Conservation (phyloP, 37 sponge, comb jelly and placozoan genomes). For the Cliona cf. orientalis region DNA sequence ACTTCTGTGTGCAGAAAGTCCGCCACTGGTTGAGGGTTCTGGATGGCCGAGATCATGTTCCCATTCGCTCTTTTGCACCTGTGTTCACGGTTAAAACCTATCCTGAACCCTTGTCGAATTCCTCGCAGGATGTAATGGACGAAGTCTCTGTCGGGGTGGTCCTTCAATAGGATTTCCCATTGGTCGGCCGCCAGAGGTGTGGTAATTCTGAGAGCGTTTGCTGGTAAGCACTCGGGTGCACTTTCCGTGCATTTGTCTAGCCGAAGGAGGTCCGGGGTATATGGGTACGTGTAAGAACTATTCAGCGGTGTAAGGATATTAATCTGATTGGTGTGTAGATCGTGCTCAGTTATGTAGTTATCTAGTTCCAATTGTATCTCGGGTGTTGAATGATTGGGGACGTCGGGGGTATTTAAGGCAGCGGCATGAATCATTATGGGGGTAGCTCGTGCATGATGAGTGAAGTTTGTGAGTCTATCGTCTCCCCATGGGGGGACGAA, state of each 20-base stretch:
- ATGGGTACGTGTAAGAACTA: background rate
- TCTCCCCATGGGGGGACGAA: no score
- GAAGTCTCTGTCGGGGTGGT: slow-evolving; percentile 7
- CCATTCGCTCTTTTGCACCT: no score
- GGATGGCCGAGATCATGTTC: slow-evolving; percentile 3
- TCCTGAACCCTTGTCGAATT: no score
- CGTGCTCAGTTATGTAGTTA: background rate
- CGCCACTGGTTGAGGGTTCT: background rate
- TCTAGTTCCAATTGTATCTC: no score
- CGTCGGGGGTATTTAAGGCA: no score
- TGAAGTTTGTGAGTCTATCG: no score
- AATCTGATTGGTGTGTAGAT: background rate
- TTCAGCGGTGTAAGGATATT: background rate
- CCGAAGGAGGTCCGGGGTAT: background rate
- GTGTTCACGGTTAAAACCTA: no score
- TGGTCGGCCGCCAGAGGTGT: background rate
- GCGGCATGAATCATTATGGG: no score
- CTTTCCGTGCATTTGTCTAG: background rate
- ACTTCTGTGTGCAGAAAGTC: background rate
- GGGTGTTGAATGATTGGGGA: no score
- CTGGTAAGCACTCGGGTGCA: background rate
- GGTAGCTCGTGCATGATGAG: no score
- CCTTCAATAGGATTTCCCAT: background rate
- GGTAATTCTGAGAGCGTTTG: background rate
- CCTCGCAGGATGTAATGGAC: background rate